A percentile compares a stretch with the other conserved stretches of the same genome.
Evolutionary conservation across 2,113 vertebrate species (phyloP).

Genomic region (Lasiurus borealis): DNA sequence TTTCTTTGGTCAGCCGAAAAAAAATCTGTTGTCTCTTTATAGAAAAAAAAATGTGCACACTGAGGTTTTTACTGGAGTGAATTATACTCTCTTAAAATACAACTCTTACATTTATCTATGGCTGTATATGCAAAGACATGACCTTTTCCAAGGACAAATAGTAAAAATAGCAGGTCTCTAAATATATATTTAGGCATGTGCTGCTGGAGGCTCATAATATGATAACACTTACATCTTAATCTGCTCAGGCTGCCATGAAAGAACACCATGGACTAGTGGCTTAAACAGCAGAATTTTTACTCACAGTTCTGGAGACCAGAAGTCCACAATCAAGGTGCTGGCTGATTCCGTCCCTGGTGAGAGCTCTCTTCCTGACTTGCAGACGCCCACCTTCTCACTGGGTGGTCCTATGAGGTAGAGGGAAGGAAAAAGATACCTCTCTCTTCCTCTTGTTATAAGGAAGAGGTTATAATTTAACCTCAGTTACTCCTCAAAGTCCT

Average conservation of each 20-base stretch:
- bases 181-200: not conserved
- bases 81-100: not conserved
- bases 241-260: not conserved
- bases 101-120: not conserved
- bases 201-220: not conserved
- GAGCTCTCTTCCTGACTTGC: not conserved
- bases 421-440: not conserved
- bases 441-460: not conserved
- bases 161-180: conserved; percentile 46
- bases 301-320: not conserved
- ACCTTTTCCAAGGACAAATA: conserved; percentile 16
- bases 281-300: not conserved
- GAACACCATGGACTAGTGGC: not conserved
- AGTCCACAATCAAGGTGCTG: not conserved
- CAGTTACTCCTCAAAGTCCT: not conserved
- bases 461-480: not conserved
- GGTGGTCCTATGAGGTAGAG: accelerated
- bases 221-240: not conserved
- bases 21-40: not conserved
- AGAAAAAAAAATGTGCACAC: not conserved
- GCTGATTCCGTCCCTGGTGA: not conserved
- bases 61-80: not conserved
- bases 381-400: too few species aligned
- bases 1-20: conserved; percentile 5
- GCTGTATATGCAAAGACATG: conserved; percentile 8